A percentile compares a stretch with the other conserved stretches of the same genome.
These are phyloP conservation scores for Opisthograptis luteolata DNA, from an alignment of 2,888 invertebrate genomes.

Conservation along the genomic window DNA sequence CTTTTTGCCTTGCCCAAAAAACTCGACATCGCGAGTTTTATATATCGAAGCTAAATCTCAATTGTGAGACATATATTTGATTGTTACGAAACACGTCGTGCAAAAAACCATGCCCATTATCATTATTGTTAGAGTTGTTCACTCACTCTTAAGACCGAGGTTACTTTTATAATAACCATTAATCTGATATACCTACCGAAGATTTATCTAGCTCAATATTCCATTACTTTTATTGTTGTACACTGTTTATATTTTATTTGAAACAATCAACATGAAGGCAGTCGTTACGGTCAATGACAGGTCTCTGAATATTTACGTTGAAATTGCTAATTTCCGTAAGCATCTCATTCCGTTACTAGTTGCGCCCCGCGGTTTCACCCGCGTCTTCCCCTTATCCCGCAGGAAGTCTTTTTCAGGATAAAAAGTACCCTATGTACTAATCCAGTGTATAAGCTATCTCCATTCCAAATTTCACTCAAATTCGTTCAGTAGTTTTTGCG, in stretches of 20 bases:
- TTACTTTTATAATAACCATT: constrained; percentile 36
- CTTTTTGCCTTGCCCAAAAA: constrained; percentile 21
- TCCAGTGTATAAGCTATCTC: too few species aligned
- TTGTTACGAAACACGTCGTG: constrained; percentile 45
- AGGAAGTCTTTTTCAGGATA: too few species aligned
- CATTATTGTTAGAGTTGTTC: constrained; percentile 48
- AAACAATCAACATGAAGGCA: too few species aligned
- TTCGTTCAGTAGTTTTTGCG: too few species aligned
- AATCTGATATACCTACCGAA: constrained; percentile 23
- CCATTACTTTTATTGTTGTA: neutral
- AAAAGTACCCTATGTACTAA: too few species aligned
- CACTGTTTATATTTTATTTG: neutral
- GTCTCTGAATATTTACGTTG: too few species aligned
- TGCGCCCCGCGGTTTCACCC: too few species aligned
- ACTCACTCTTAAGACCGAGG: constrained; percentile 46
- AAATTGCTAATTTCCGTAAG: too few species aligned
- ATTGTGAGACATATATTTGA: constrained; percentile 21
- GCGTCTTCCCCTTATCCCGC: too few species aligned
- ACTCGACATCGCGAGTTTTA: constrained; percentile 6
- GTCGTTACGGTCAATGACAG: too few species aligned
- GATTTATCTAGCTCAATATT: neutral
- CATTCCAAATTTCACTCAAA: too few species aligned
- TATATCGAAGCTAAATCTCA: constrained; percentile 16
- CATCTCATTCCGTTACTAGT: too few species aligned
- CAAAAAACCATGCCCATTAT: constrained; percentile 49